Evolutionary conservation across 2,888 invertebrate species (phyloP).

Genomic region (Bugulina stolonifera): DNA sequence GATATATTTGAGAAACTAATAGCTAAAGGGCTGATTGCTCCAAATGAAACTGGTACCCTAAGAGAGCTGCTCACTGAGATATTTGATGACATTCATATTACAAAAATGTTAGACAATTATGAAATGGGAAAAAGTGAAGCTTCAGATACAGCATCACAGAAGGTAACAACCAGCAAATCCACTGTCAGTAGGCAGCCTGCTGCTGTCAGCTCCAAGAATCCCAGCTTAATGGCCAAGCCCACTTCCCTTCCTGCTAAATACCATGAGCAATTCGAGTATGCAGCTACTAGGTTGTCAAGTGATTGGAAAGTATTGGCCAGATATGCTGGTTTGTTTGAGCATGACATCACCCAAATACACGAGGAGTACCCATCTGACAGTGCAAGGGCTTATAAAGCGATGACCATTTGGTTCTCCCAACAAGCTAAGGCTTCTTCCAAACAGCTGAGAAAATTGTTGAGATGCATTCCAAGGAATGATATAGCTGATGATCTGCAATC

Average conservation of each 20-base stretch:
- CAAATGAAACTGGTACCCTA: not conserved
- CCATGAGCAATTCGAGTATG: not conserved
- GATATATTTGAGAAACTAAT: conserved; percentile 15
- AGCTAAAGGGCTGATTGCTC: conserved; percentile 7
- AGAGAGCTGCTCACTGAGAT: not conserved
- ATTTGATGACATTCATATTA: not conserved
- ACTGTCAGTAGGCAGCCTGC: not conserved
- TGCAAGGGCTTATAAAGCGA: not conserved
- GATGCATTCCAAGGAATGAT: conserved; percentile 18
- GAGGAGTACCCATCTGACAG: not conserved
- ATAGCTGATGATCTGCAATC: conserved; percentile 21
- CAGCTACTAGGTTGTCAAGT: not conserved
- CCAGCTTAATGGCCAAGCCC: too few species aligned
- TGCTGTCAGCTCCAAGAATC: not conserved
- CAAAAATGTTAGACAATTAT: not conserved
- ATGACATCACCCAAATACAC: not conserved
- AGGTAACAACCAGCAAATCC: not conserved
- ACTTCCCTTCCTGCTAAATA: not conserved
- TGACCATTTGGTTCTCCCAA: not conserved
- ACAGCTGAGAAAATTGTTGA: not conserved
- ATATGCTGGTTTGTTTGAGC: not conserved
- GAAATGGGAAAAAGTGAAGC: not conserved
- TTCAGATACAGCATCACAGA: not conserved
- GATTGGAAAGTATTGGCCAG: conserved; percentile 17
- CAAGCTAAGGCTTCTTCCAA: not conserved